These are phyloP conservation scores for Eupithecia subfuscata DNA, from an alignment of 2,888 invertebrate genomes.

Conservation along the genomic window DNA sequence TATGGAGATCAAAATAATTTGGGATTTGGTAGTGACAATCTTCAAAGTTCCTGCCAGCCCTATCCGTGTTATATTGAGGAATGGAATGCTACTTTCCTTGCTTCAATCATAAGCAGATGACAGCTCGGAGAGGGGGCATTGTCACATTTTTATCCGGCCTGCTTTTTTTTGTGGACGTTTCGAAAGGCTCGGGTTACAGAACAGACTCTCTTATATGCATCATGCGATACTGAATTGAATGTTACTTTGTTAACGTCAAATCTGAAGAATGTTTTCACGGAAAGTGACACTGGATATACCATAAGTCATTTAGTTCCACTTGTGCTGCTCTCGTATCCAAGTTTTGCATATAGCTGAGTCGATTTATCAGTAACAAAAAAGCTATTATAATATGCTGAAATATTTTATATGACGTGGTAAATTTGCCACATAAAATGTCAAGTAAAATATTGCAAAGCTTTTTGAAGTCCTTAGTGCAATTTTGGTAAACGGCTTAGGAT, in stretches of 20 bases:
- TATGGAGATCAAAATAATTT: neutral
- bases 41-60: conserved; percentile 20
- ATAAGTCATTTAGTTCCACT: conserved; percentile 21
- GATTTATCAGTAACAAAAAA: neutral
- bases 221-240: conserved; percentile 43
- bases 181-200: conserved; percentile 53
- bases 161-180: conserved; percentile 48
- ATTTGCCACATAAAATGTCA: neutral
- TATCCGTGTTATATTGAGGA: conserved; percentile 54
- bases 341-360: neutral
- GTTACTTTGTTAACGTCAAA: conserved; percentile 36
- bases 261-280: conserved; percentile 32
- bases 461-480: neutral
- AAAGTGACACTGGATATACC: conserved; percentile 26
- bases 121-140: conserved; percentile 55
- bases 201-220: conserved; percentile 47
- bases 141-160: conserved; percentile 60
- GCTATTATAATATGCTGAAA: neutral
- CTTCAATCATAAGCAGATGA: conserved; percentile 71
- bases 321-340: neutral
- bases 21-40: neutral
- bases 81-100: conserved; percentile 68
- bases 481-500: neutral
- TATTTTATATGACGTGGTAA: neutral
- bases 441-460: neutral